phyloP scores from a whole-genome alignment of 2,797 vertebrate species.

The Hephaestus fuliginosus region DNA sequence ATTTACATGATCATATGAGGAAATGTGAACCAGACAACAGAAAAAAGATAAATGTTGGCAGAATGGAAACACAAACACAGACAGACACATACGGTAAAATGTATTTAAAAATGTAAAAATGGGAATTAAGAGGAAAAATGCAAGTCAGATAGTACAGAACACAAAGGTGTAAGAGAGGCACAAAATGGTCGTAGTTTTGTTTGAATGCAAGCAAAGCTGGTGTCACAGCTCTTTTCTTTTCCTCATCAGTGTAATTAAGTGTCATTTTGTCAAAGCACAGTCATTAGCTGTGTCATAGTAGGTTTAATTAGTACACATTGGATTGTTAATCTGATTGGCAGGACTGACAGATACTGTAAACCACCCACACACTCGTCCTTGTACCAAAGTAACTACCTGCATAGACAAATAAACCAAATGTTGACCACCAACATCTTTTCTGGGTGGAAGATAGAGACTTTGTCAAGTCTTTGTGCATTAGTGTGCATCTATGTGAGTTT shows the following conservation, averaged over 20 bases:
- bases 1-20: not conserved
- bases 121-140: not conserved
- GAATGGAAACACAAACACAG: not conserved
- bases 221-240: constrained; percentile 18
- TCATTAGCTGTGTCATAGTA: constrained; percentile 60
- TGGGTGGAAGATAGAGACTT: not conserved
- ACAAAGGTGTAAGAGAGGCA: not conserved
- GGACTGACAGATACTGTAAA: constrained; percentile 25
- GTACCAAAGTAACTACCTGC: not conserved
- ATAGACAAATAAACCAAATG: not conserved
- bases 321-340: constrained; percentile 62
- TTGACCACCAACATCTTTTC: not conserved
- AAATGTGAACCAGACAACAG: not conserved
- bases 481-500: not conserved
- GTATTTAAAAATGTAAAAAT: not conserved
- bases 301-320: constrained; percentile 61
- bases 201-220: constrained; percentile 7
- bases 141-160: not conserved
- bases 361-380: constrained; percentile 2
- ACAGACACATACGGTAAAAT: not conserved
- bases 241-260: constrained; percentile 58
- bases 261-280: constrained; percentile 53
- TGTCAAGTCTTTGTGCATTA: not conserved
- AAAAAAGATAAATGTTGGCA: too few relatives aligned
- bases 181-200: not conserved